Conservation (phyloP, 2,797 vertebrate species). For the Craterocephalus amniculus region DNA sequence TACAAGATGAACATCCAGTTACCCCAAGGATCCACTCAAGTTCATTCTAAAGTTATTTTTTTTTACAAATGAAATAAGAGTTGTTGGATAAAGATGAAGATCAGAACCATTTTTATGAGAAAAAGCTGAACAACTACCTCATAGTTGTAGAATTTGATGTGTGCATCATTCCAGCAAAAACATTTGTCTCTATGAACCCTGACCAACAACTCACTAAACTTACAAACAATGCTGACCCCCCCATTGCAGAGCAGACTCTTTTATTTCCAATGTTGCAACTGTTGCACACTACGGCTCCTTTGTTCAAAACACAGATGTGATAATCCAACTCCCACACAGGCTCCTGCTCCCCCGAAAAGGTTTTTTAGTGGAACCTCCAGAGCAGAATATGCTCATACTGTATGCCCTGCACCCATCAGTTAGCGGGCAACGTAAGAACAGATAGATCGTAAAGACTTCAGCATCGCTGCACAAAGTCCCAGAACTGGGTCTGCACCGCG, state of each 20-base stretch:
- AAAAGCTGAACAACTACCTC: no score
- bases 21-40: no score
- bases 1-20: no score
- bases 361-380: background rate
- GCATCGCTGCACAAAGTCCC: conserved; percentile 22
- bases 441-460: conserved; percentile 26
- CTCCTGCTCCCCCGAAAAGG: no score
- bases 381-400: background rate
- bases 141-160: no score
- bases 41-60: no score
- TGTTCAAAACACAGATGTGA: background rate
- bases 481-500: conserved; percentile 27
- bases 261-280: no score
- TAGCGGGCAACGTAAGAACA: conserved; percentile 10
- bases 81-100: no score
- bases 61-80: no score
- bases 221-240: no score
- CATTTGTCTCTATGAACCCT: background rate
- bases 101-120: no score
- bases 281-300: background rate
- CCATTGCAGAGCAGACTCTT: no score
- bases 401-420: background rate
- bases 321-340: background rate
- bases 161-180: background rate
- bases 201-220: background rate